These are phyloP conservation scores for Hypotaenidia okinawae DNA, from an alignment of 2,797 vertebrate species.

Conservation along the genomic window DNA sequence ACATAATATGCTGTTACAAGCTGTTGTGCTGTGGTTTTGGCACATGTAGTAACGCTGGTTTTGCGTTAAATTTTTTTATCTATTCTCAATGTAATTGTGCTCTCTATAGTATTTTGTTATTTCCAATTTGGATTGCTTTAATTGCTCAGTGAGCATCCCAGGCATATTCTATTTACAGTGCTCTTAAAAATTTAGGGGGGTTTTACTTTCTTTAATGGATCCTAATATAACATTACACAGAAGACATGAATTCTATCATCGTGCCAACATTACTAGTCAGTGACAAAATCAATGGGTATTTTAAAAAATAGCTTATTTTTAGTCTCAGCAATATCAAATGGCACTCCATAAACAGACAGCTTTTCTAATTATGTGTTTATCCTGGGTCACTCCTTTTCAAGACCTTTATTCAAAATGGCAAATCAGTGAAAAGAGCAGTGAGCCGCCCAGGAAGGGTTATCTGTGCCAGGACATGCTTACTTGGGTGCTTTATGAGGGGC, in stretches of 20 bases:
- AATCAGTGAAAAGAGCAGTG: not conserved
- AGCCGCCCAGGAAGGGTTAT: not conserved
- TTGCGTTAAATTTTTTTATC: not conserved
- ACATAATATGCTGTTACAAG: not conserved
- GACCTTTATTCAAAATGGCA: not conserved
- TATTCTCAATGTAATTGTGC: not conserved
- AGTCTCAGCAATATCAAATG: slow-evolving; percentile 18
- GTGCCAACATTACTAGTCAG: not conserved
- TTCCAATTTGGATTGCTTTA: not conserved
- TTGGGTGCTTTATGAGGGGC: not conserved
- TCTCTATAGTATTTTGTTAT: not conserved
- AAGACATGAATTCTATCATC: not conserved
- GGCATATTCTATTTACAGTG: not conserved
- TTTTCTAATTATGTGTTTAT: slow-evolving; percentile 1
- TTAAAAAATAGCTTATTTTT: not conserved
- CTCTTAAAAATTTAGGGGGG: not conserved
- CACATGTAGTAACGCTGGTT: not conserved
- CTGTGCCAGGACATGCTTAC: not conserved
- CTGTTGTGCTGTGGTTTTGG: not conserved
- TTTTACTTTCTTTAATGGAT: not conserved
- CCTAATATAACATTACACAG: not conserved
- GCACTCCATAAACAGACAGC: not conserved
- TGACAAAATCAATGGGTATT: not conserved
- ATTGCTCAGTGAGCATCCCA: not conserved
- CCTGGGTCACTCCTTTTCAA: not conserved